phyloP scores from a whole-genome alignment of 2,888 invertebrate genomes.

The Timandra comae region DNA sequence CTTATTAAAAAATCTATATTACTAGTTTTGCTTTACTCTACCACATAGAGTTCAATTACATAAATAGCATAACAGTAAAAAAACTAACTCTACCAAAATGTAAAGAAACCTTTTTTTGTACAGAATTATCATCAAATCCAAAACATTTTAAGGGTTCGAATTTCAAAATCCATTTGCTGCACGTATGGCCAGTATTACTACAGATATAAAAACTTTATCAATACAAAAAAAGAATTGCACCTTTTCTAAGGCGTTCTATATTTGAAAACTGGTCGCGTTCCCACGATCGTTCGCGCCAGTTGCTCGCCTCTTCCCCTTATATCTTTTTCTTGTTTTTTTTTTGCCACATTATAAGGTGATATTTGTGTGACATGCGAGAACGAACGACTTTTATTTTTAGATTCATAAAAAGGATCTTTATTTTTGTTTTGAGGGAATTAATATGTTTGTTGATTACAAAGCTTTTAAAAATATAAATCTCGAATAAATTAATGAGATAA shows the following conservation, averaged over 20 bases:
- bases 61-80: too few relatives aligned
- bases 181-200: slow-evolving; percentile 48
- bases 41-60: too few relatives aligned
- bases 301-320: slow-evolving; percentile 64
- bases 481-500: too few relatives aligned
- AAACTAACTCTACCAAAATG: background rate
- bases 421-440: background rate
- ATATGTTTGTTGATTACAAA: too few relatives aligned
- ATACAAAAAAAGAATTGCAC: slow-evolving; percentile 67
- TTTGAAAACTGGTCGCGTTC: slow-evolving; percentile 71
- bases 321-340: slow-evolving; percentile 44
- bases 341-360: slow-evolving; percentile 47
- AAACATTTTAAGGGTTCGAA: slow-evolving; percentile 42
- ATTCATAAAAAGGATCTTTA: slow-evolving; percentile 8
- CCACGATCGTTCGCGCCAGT: slow-evolving; percentile 76
- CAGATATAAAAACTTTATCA: slow-evolving; percentile 47
- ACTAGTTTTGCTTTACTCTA: slow-evolving; percentile 6
- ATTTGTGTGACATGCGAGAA: slow-evolving; percentile 54
- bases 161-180: slow-evolving; percentile 53
- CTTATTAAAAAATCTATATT: too few relatives aligned
- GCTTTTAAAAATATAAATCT: too few relatives aligned
- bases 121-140: slow-evolving; percentile 20
- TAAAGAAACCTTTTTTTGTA: slow-evolving; percentile 9
- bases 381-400: slow-evolving; percentile 33
- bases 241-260: slow-evolving; percentile 74